phyloP scores from a whole-genome alignment of 2,797 vertebrate genomes.

The Chaetophractus vellerosus region DNA sequence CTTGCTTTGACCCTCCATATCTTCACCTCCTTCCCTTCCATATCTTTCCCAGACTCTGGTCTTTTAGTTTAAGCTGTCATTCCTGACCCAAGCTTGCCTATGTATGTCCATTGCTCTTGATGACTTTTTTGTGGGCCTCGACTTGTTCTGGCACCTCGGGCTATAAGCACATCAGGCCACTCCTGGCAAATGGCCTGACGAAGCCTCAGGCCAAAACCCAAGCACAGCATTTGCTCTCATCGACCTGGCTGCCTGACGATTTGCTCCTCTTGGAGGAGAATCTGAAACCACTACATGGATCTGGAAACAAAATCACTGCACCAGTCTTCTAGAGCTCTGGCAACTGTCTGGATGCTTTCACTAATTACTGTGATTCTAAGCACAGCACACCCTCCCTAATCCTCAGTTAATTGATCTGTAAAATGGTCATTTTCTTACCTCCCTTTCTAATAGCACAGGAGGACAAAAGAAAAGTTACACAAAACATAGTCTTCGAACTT shows the following conservation, averaged over 20 bases:
- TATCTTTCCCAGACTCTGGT: background rate
- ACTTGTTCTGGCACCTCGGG: background rate
- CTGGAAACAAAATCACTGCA: background rate
- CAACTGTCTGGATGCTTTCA: no score
- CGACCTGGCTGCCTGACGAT: background rate
- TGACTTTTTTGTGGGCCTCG: background rate
- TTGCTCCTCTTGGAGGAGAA: background rate
- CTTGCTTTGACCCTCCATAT: background rate
- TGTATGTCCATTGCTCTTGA: background rate
- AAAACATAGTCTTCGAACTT: background rate
- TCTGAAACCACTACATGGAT: no score
- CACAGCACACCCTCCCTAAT: background rate
- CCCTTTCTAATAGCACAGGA: background rate
- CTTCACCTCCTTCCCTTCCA: background rate
- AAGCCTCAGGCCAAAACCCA: background rate
- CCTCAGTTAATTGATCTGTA: background rate
- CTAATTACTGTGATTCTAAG: background rate
- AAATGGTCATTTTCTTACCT: background rate
- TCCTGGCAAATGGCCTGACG: background rate
- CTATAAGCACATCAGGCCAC: background rate
- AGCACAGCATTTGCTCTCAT: background rate
- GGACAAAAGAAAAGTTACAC: background rate
- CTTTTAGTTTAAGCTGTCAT: background rate
- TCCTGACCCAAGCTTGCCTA: background rate
- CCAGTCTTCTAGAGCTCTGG: background rate